Conservation (phyloP, 2,113 vertebrate species). For the Saimiri boliviensis region DNA sequence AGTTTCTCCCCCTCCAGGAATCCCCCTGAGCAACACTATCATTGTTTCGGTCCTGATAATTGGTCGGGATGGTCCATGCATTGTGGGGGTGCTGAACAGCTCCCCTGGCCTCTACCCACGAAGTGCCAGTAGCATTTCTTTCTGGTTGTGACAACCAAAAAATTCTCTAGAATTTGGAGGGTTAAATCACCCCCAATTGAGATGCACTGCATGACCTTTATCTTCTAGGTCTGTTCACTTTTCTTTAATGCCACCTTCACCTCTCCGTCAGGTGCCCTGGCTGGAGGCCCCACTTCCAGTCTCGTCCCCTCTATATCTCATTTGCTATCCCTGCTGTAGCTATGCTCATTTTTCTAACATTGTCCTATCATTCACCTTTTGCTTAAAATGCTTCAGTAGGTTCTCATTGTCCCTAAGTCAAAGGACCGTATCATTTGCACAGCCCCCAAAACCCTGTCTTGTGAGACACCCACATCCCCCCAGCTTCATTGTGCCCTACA, state of each 20-base stretch:
- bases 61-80: too few relatives aligned
- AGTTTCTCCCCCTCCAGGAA: background rate
- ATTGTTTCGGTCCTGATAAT: too few relatives aligned
- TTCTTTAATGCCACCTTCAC: background rate
- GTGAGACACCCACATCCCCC: too few relatives aligned
- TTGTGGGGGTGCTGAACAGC: too few relatives aligned
- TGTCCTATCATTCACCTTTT: background rate
- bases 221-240: background rate
- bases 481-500: fast-evolving
- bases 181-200: too few relatives aligned
- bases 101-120: background rate
- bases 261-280: too few relatives aligned
- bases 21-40: fast-evolving
- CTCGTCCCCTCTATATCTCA: background rate
- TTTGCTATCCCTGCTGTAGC: too few relatives aligned
- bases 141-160: background rate
- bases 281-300: background rate
- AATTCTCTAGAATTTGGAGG: background rate
- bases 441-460: too few relatives aligned
- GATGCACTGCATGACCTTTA: background rate
- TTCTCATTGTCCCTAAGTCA: background rate
- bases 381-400: background rate
- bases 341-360: background rate
- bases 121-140: too few relatives aligned
- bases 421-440: too few relatives aligned